Base-by-base conservation (phyloP, 2,888 invertebrate species). In the Athripsodes cinereus region DNA sequence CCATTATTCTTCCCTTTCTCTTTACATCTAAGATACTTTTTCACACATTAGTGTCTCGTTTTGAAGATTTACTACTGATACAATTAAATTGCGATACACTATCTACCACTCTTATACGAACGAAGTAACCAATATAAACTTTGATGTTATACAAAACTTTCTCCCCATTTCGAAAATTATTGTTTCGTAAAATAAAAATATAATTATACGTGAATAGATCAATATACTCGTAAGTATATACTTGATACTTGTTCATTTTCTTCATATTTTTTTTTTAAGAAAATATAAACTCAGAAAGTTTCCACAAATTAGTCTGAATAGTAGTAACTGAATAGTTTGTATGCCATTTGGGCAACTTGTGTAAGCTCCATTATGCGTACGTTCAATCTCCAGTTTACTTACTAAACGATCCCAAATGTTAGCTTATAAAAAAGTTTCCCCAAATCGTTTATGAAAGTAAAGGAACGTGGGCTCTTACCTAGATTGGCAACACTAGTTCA, bases 401-500 rank as follows among this genome's bases (percentile, higher is more conserved):
- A 61, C 48, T 31, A 57, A 53, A 57, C 61, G 58, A 63, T 61
- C 61, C 40, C 57, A 61, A 58, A 63, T 57, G 63, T 61, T 61
- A 34, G 19, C 58, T 55, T 57, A 63, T 63, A 63, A 59, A 63
- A 61, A 63, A 63, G 57, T 61, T 63, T 63, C 46, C 53, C 49
- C 21, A 8, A 22, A 49, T 54, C 58, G 58, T 60, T 56, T 53
- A n/a, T 22, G 35, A 22, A 54, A 60, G 55, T 58, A 52, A 48
- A 34, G 35, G 34, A 35, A 61, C 61, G 63, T 57, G 63, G 50
- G 59, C 63, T 63, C 63, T 63, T 60, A 63, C 61, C 61, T 55
- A 61, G 59, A 63, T 63, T 63, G 63, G 59, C 55, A 60, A 61
- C 61, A 47, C 56, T 57, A 58, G 52, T 61, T 63, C 63, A 61